phyloP scores from a whole-genome alignment of 2,888 invertebrate genomes.

The Brassicogethes aeneus region DNA sequence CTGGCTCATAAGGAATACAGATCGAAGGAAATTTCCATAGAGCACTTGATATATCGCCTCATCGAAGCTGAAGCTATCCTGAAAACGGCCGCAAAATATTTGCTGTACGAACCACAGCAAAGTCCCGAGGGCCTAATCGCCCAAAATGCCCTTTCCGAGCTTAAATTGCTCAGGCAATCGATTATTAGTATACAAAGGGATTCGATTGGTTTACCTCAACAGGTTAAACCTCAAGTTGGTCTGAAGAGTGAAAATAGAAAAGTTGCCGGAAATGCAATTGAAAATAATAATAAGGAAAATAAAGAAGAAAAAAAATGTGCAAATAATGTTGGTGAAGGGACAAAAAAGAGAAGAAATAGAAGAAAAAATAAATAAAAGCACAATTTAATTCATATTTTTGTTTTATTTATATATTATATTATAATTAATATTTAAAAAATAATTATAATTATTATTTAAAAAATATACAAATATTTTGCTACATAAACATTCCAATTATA shows the following conservation, averaged over 20 bases:
- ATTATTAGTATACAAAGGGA: slow-evolving; percentile 18
- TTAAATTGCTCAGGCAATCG: slow-evolving; percentile 40
- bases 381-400: not conserved
- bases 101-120: slow-evolving; percentile 60
- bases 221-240: too few species aligned
- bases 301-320: slow-evolving; percentile 11
- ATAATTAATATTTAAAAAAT: too few species aligned
- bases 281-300: slow-evolving; percentile 5
- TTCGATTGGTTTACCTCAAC: slow-evolving; percentile 4
- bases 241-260: not conserved
- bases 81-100: slow-evolving; percentile 53
- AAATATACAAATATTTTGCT: too few species aligned
- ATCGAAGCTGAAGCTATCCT: slow-evolving; percentile 49
- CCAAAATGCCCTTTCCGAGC: slow-evolving; percentile 56
- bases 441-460: too few species aligned
- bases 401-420: too few species aligned
- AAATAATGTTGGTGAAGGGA: slow-evolving; percentile 5
- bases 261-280: slow-evolving; percentile 3
- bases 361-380: slow-evolving; percentile 7
- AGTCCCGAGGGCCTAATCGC: slow-evolving; percentile 67
- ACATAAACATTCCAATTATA: too few species aligned
- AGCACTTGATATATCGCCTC: slow-evolving; percentile 48
- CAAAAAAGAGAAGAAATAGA: slow-evolving; percentile 4
- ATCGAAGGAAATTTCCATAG: slow-evolving; percentile 48
- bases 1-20: slow-evolving; percentile 55